Conservation (phyloP, 2,888 invertebrate genomes). For the Vesta saturnalis region DNA sequence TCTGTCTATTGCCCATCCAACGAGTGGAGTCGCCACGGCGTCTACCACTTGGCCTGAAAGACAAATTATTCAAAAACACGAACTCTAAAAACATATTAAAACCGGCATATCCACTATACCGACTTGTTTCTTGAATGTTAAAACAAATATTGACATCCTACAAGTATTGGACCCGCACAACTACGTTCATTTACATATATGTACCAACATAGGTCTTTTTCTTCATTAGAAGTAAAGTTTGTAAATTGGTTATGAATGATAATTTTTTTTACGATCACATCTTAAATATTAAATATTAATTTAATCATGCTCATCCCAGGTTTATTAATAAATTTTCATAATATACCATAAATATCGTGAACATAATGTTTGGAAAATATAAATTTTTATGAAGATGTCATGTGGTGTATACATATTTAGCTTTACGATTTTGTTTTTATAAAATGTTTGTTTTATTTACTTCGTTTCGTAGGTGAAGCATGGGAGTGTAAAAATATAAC, state of each 20-base stretch:
- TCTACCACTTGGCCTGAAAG: conserved; percentile 84
- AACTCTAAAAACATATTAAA: background rate
- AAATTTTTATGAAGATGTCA: too few species aligned
- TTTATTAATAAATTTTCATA: too few species aligned
- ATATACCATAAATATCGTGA: too few species aligned
- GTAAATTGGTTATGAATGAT: background rate
- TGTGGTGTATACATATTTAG: too few species aligned
- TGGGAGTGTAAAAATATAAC: too few species aligned
- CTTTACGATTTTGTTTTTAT: too few species aligned
- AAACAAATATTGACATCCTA: conserved; percentile 14
- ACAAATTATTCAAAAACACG: conserved; percentile 18
- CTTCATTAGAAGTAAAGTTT: background rate
- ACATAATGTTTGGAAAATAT: too few species aligned
- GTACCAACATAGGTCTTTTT: too few species aligned
- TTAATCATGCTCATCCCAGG: too few species aligned
- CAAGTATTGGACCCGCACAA: background rate
- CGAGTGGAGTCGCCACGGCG: conserved; percentile 84
- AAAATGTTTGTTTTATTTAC: too few species aligned
- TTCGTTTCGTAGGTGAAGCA: too few species aligned
- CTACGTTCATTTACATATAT: background rate
- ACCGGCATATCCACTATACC: conserved; percentile 12
- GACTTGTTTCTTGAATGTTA: background rate
- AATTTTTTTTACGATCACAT: background rate
- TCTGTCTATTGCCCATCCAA: conserved; percentile 84
- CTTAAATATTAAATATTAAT: too few species aligned